Conservation (phyloP, 2,797 vertebrate genomes). For the Limosa lapponica region DNA sequence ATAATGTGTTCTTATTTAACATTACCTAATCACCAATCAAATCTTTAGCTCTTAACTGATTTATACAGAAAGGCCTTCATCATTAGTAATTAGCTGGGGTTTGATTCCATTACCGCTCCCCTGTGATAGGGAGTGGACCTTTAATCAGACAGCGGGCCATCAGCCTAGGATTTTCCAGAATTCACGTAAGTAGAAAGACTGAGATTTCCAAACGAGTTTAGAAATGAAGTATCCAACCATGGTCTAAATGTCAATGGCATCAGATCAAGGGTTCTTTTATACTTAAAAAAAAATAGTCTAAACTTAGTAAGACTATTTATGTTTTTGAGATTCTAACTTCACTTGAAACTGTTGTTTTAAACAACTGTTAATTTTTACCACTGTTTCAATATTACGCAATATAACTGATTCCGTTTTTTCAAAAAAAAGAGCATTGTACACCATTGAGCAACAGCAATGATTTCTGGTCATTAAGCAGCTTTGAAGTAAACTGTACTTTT, state of each 20-base stretch:
- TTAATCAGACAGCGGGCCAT: background rate
- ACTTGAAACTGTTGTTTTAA: background rate
- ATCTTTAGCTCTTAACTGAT: background rate
- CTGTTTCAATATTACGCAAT: conserved; percentile 54
- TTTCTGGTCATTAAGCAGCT: background rate
- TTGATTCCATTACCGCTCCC: background rate
- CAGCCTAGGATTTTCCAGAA: background rate
- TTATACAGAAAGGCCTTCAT: background rate
- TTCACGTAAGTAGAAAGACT: background rate
- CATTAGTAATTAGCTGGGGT: background rate
- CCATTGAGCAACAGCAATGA: conserved; percentile 33
- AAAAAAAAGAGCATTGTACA: background rate
- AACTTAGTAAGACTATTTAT: background rate
- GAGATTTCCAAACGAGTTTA: background rate
- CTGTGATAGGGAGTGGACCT: background rate
- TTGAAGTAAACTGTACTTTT: background rate
- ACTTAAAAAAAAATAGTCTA: background rate
- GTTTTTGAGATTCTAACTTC: background rate
- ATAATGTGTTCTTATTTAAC: background rate
- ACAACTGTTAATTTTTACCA: conserved; percentile 55
- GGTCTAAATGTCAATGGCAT: background rate
- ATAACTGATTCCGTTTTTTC: background rate
- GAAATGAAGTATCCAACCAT: background rate
- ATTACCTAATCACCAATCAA: background rate
- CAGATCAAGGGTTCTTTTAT: background rate